phyloP scores from a whole-genome alignment of 1,140 invertebrate species.

The Palaemon carinicauda region DNA sequence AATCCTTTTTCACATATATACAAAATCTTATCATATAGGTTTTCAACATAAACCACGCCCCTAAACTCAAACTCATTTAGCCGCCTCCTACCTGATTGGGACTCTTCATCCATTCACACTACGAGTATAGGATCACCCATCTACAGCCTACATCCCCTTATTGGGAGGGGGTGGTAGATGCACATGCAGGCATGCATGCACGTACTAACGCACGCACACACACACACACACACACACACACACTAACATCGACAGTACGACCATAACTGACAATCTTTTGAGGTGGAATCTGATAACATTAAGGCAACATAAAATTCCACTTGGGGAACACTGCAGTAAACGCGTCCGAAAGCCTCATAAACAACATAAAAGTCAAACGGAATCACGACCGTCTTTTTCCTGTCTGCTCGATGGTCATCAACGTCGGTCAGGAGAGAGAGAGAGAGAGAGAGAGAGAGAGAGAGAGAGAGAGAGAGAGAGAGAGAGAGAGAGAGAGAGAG shows the following conservation, averaged over 20 bases:
- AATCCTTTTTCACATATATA: not conserved
- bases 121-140: not conserved
- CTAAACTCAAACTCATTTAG: not conserved
- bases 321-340: constrained; percentile 53
- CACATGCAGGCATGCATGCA: no score
- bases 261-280: constrained; percentile 54
- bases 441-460: not conserved
- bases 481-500: not conserved
- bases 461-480: not conserved
- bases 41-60: not conserved
- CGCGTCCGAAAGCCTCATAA: constrained; percentile 44
- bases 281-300: constrained; percentile 55
- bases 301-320: constrained; percentile 53
- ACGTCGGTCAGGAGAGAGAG: constrained; percentile 38
- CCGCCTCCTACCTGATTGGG: no score
- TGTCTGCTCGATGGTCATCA: constrained; percentile 32
- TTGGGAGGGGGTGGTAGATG: not conserved
- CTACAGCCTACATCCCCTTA: not conserved
- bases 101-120: not conserved
- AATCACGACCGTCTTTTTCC: constrained; percentile 52
- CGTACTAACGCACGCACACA: no score
- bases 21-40: no score
- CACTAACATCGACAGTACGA: not conserved
- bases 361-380: constrained; percentile 51
- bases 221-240: not conserved